phyloP scores from a whole-genome alignment of 2,888 invertebrate genomes.

The Dorcus hopei region DNA sequence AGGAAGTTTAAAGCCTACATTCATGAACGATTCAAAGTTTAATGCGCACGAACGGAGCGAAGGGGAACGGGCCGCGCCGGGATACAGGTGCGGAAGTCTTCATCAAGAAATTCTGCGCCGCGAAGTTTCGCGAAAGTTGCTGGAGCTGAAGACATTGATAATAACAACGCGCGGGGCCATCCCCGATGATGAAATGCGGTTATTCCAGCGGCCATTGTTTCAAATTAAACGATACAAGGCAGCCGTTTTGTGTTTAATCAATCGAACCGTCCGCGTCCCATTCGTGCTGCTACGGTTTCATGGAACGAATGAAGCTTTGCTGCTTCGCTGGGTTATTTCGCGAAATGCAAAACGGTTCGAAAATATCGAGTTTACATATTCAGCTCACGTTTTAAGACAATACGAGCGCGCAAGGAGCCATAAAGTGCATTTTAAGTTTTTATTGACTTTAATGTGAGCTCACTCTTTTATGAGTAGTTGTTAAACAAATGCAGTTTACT shows the following conservation, averaged over 20 bases:
- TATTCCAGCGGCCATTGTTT: not conserved
- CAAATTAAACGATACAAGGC: not conserved
- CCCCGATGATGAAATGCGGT: not conserved
- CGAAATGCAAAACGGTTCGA: too few species aligned
- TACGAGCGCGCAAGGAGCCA: too few species aligned
- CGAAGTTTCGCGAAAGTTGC: constrained; percentile 2
- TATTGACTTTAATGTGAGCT: too few species aligned
- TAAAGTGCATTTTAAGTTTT: too few species aligned
- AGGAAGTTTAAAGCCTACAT: constrained; percentile 17
- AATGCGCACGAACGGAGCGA: constrained; percentile 9
- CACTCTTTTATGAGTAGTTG: too few species aligned
- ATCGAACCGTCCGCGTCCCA: too few species aligned
- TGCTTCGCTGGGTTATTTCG: too few species aligned
- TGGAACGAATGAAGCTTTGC: too few species aligned
- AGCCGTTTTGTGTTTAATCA: not conserved
- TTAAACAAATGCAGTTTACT: too few species aligned
- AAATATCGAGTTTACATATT: too few species aligned
- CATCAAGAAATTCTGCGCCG: constrained; percentile 16
- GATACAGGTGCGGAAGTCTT: constrained; percentile 16
- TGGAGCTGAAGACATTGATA: constrained; percentile 1
- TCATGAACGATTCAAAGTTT: constrained; percentile 18
- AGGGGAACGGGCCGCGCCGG: not conserved
- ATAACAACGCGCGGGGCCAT: not conserved
- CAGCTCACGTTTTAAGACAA: too few species aligned
- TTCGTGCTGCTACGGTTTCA: too few species aligned